phyloP scores from a whole-genome alignment of 2,797 vertebrate genomes.

The Rhodeus uyekii region DNA sequence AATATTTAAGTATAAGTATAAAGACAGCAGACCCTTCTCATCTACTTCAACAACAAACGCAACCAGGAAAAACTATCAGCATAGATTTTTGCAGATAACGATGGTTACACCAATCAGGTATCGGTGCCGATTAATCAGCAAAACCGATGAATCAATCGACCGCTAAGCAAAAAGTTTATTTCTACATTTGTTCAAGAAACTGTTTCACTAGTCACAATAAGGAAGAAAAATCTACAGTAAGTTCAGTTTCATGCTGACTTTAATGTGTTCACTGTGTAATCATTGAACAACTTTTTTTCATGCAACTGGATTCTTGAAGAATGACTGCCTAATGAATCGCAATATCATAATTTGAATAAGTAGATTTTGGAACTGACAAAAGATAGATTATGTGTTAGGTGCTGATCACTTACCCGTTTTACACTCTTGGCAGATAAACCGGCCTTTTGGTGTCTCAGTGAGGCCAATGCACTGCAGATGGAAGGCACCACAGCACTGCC shows the following conservation, averaged over 20 bases:
- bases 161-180: no score
- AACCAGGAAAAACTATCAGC: no score
- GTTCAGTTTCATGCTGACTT: background rate
- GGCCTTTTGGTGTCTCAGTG: slow-evolving; percentile 87
- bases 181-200: background rate
- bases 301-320: background rate
- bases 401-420: slow-evolving; percentile 80
- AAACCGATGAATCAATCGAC: no score
- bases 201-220: background rate
- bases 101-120: no score
- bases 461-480: slow-evolving; percentile 93
- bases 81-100: no score
- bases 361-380: background rate
- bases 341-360: background rate
- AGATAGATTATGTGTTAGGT: background rate
- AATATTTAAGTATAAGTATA: no score
- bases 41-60: no score
- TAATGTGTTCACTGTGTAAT: background rate
- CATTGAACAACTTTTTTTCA: background rate
- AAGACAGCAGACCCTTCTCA: no score
- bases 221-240: background rate
- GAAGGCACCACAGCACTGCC: slow-evolving; percentile 97
- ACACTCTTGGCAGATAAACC: slow-evolving; percentile 94
- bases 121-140: no score
- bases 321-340: background rate